phyloP scores from a whole-genome alignment of 2,888 invertebrate species.

The Stenurella melanura region DNA sequence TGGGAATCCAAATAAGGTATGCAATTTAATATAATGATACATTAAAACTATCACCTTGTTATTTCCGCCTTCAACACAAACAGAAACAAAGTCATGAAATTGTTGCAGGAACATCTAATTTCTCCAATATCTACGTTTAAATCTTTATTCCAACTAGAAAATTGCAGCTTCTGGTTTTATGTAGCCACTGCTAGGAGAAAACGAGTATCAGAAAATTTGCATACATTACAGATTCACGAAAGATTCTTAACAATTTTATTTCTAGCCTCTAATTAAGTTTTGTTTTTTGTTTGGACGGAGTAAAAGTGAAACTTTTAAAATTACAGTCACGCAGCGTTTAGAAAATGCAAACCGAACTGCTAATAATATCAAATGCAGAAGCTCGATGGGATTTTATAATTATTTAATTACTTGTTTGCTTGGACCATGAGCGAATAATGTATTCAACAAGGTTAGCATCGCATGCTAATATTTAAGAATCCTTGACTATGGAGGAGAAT shows the following conservation, averaged over 20 bases:
- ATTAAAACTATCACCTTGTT: constrained; percentile 43
- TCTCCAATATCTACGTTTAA: constrained; percentile 52
- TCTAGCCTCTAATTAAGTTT: constrained; percentile 34
- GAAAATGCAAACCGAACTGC: constrained; percentile 10
- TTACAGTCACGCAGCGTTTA: constrained; percentile 27
- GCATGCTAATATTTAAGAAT: no score
- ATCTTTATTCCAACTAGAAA: constrained; percentile 52
- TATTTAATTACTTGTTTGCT: not conserved
- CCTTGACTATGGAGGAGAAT: no score
- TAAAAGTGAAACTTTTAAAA: constrained; percentile 33
- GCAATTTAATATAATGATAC: constrained; percentile 39
- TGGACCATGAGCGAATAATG: no score
- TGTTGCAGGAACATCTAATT: constrained; percentile 52
- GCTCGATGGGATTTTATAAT: not conserved
- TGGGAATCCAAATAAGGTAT: constrained; percentile 17
- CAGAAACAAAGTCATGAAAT: constrained; percentile 50
- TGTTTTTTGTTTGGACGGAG: constrained; percentile 12
- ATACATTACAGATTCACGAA: constrained; percentile 37
- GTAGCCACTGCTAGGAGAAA: constrained; percentile 23
- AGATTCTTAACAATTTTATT: constrained; percentile 32
- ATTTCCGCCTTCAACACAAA: constrained; percentile 48
- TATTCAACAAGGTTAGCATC: no score
- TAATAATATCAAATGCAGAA: constrained; percentile 6
- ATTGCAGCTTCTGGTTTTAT: constrained; percentile 57
- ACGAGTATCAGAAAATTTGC: constrained; percentile 33